Base-by-base conservation (phyloP, 2,113 vertebrate genomes). In the Silurus asotus region DNA sequence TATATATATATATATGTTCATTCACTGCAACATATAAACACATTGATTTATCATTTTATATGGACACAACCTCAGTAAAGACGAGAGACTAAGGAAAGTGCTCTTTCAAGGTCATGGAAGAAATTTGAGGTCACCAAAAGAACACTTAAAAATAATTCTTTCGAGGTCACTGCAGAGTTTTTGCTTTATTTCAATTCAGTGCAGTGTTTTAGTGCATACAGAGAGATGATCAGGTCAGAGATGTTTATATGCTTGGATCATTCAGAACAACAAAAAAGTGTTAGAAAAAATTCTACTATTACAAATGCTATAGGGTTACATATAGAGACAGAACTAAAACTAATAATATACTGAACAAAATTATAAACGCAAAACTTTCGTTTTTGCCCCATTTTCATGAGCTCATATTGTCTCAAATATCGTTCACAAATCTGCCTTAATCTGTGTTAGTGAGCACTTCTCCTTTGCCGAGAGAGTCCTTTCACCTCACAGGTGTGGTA, bases 101-200 rank as follows among this genome's bases (percentile, higher is more conserved):
- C 15, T 15, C 9, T 58, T 76, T 84, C 91, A 92, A 92, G 92
- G 92, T 94, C 87, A 92, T 4, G 51, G 55, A 69, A 88, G 92
- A 80, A 87, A 75, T 49, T n/a, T 20, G 23, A 75, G 48, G 20
- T 75, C 48, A 75, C 72, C 4, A 8, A 17, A 69, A 45, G 14
- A 53, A 51, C 4, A n/a, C 2, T 53, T 53, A 6, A 75, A 75
- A 75, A 25, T 2, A 25, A 92, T 88, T 81, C 86, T 84, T 81
- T 83, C 89, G 88, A 90, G 92, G 85, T 91, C 92, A 93, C 65
- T 75, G 87, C 91, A 91, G 92, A 93, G 79, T 90, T 91, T 90
- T 89, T 91, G 91, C 81, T 91, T 89, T 92, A 94, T 93, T 93
- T 94, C 92, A 92, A 93, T 93, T 89, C 87, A 91, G 90, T 84